Evolutionary conservation across 1,140 invertebrate genomes (phyloP).

Genomic region (Bradynema listronoti): DNA sequence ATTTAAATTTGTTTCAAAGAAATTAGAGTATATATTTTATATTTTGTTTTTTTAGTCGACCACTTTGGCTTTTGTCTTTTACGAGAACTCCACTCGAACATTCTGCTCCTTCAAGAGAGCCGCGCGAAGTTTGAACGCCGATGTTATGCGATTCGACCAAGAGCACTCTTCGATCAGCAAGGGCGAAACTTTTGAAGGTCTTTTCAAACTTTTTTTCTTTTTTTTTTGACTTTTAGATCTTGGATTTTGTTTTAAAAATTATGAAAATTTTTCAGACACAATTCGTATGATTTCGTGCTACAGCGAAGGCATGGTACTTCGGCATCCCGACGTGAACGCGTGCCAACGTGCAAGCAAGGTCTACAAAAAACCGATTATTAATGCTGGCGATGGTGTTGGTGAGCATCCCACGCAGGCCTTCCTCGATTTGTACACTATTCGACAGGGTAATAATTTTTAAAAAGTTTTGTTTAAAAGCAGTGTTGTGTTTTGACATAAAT

Average conservation of each 20-base stretch:
- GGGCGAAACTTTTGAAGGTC: constrained; percentile 79
- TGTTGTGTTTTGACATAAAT: too few species aligned
- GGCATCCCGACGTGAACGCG: constrained; percentile 86
- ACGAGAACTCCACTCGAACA: constrained; percentile 64
- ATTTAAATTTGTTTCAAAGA: too few species aligned
- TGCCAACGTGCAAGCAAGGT: constrained; percentile 61
- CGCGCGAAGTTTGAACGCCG: constrained; percentile 86
- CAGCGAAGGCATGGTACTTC: constrained; percentile 79
- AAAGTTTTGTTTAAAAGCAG: too few species aligned
- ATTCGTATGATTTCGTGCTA: constrained; percentile 59
- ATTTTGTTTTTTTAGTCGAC: neutral
- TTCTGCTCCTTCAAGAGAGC: constrained; percentile 89
- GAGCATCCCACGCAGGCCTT: constrained; percentile 98
- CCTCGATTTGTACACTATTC: constrained; percentile 92
- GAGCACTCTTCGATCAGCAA: constrained; percentile 86
- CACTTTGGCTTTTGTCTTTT: neutral
- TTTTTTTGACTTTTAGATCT: neutral
- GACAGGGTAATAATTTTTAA: constrained; percentile 64
- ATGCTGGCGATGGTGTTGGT: constrained; percentile 93
- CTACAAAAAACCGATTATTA: constrained; percentile 68
- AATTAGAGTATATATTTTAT: too few species aligned
- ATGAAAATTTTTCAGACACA: constrained; percentile 64
- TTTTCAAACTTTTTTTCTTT: constrained; percentile 59
- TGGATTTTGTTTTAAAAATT: constrained; percentile 42
- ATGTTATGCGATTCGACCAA: constrained; percentile 79